Percentiles rank a stretch among this genome's conserved stretches.
phyloP scores from a whole-genome alignment of 2,797 vertebrate genomes.

The Choloepus didactylus region DNA sequence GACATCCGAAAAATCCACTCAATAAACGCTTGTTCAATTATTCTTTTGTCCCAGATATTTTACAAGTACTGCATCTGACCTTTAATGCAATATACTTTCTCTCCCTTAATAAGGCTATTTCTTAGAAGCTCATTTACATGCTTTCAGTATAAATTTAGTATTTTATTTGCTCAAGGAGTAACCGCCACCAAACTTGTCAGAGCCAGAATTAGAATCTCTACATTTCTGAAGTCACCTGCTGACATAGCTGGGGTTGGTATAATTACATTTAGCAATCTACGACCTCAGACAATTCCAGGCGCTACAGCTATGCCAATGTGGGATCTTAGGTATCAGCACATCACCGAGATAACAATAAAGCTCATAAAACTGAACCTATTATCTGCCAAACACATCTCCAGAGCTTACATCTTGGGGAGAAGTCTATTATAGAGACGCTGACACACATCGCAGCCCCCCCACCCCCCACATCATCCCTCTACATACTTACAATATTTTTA shows the following conservation, averaged over 20 bases:
- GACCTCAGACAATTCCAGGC: background rate
- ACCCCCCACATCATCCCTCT: background rate
- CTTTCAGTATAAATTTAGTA: background rate
- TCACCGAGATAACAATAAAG: constrained; percentile 36
- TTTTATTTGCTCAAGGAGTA: constrained; percentile 53
- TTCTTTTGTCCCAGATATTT: constrained; percentile 49
- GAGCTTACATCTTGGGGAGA: background rate
- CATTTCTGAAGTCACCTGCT: constrained; percentile 62
- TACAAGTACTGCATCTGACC: constrained; percentile 52
- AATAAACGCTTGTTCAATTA: background rate
- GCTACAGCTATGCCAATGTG: background rate
- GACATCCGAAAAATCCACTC: background rate
- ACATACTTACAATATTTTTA: background rate
- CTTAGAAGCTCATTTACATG: constrained; percentile 26
- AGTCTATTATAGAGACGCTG: background rate
- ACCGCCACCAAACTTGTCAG: background rate
- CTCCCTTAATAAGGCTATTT: constrained; percentile 38
- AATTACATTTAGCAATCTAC: constrained; percentile 22
- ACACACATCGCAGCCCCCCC: background rate
- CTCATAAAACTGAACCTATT: constrained; percentile 44
- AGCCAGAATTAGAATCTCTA: background rate
- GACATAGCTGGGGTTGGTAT: constrained; percentile 17
- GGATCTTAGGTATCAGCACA: background rate
- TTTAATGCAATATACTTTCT: constrained; percentile 28
- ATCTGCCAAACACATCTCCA: constrained; percentile 13